Evolutionary conservation across 2,797 vertebrate genomes (phyloP).

Genomic region (Enteromius paludinosus): DNA sequence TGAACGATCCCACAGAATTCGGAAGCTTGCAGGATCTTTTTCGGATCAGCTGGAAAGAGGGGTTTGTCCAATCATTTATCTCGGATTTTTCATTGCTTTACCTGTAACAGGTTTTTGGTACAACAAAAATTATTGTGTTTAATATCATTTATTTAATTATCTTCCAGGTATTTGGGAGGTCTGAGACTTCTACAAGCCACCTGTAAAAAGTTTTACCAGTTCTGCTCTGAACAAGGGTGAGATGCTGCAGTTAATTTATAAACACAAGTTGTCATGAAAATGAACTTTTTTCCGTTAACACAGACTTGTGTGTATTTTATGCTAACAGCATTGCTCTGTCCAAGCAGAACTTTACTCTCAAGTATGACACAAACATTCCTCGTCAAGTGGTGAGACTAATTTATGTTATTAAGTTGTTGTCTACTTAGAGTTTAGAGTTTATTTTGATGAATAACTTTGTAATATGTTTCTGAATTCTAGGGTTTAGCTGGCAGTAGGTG

Average conservation of each 20-base stretch:
- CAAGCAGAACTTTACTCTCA: conserved; percentile 86
- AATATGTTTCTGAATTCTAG: conserved; percentile 65
- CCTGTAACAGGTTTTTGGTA: not conserved
- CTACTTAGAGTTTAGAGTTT: not conserved
- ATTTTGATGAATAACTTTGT: not conserved
- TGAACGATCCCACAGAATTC: conserved; percentile 87
- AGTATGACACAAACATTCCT: conserved; percentile 87
- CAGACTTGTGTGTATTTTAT: not conserved
- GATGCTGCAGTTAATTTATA: conserved; percentile 37
- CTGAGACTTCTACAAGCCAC: conserved; percentile 84
- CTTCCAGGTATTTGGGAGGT: conserved; percentile 82
- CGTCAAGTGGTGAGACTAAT: conserved; percentile 82
- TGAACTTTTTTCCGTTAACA: not conserved
- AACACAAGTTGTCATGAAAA: not conserved
- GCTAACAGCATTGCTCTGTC: conserved; percentile 80
- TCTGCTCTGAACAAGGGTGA: conserved; percentile 86
- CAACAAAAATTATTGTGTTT: not conserved
- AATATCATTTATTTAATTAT: not conserved
- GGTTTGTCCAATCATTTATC: conserved; percentile 69
- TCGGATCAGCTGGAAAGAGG: conserved; percentile 85
- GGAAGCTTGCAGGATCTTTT: conserved; percentile 85
- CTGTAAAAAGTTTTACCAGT: conserved; percentile 88
- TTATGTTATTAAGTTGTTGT: no score
- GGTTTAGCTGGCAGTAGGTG: conserved; percentile 88
- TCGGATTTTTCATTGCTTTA: conserved; percentile 12